A percentile compares a stretch with the other conserved stretches of the same genome.
phyloP scores from a whole-genome alignment of 2,888 invertebrate species.

The Pyrocoelia pectoralis region DNA sequence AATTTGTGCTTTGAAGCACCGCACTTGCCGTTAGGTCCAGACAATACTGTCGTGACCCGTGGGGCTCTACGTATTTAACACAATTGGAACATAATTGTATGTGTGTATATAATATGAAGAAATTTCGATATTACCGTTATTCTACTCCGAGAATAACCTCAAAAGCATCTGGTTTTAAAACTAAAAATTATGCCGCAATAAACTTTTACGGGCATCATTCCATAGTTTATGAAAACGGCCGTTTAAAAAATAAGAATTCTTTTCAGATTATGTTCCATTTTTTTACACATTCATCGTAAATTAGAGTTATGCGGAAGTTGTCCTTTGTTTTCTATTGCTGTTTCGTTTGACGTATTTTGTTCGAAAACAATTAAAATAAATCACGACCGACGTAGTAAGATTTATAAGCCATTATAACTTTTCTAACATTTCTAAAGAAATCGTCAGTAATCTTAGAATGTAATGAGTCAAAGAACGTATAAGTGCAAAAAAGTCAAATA shows the following conservation, averaged over 20 bases:
- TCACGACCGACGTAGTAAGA: too few species aligned
- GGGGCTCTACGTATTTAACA: conserved; percentile 25
- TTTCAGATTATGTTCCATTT: neutral
- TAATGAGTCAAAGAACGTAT: too few species aligned
- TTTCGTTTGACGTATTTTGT: too few species aligned
- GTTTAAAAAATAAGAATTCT: neutral
- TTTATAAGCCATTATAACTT: too few species aligned
- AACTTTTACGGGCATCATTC: conserved; percentile 12
- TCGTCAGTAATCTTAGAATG: too few species aligned
- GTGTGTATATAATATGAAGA: neutral
- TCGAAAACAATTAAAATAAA: too few species aligned
- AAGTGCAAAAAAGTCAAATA: too few species aligned
- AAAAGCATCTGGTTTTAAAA: conserved; percentile 16
- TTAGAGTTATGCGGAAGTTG: neutral
- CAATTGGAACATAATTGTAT: neutral
- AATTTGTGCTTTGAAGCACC: conserved; percentile 53
- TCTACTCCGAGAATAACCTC: conserved; percentile 13
- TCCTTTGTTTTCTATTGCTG: neutral
- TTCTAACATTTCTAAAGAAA: too few species aligned
- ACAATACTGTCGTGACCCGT: conserved; percentile 39
- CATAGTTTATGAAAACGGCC: neutral
- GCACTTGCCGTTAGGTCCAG: conserved; percentile 45
- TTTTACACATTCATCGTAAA: neutral
- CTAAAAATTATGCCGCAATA: conserved; percentile 16
- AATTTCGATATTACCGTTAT: conserved; percentile 14